Evolutionary conservation across 2,888 invertebrate species (phyloP), one percentile per base, ranked within the genome.

Genomic region (Thymelicus sylvestris): DNA sequence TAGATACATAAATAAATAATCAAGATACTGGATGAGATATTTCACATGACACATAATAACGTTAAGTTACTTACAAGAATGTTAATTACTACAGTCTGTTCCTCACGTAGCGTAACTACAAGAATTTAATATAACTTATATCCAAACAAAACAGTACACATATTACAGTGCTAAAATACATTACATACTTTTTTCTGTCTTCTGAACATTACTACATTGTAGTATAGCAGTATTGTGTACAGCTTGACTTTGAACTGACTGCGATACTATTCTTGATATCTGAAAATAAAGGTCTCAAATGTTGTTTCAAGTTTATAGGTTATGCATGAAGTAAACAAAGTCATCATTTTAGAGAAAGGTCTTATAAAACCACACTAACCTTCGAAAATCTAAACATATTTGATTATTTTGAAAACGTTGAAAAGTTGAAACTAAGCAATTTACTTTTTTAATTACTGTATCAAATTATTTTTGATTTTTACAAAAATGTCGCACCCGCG

Each of bases 161-260:
- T 44, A 8, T 10, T 44, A 8, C 7, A 7, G 8, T 41, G 31
- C 41, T 41, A 41, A 7, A 67, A 31, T 12, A 41, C 24, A 59
- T n/a, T 66, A 75, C 87, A 77, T 81, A 92, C 92, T 92, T 85
- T 92, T 92, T 80, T 92, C 92, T 6, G 86, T 81, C 78, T 88
- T 90, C 73, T 89, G 90, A 10, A 81, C 74, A 62, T 90, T 86
- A 73, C 74, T 86, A 73, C 75, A 74, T 74, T 48, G 64, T 13
- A 74, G 72, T 55, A 71, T 31, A 41, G 79, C 77, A 13, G 81
- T 79, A 10, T 64, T 79, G 79, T 55, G 78, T 55, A 72, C 38
- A 52, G 52, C 38, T 74, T 72, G 61, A 47, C 48, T 50, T 61
- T 68, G 71, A 47, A 55, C 10, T 31, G 72, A 52, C 48, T 68